A percentile compares a stretch with the other conserved stretches of the same genome.
These are phyloP conservation scores for Panagrolaimus sp. DNA, from an alignment of 1,140 invertebrate species.

Conservation along the genomic window DNA sequence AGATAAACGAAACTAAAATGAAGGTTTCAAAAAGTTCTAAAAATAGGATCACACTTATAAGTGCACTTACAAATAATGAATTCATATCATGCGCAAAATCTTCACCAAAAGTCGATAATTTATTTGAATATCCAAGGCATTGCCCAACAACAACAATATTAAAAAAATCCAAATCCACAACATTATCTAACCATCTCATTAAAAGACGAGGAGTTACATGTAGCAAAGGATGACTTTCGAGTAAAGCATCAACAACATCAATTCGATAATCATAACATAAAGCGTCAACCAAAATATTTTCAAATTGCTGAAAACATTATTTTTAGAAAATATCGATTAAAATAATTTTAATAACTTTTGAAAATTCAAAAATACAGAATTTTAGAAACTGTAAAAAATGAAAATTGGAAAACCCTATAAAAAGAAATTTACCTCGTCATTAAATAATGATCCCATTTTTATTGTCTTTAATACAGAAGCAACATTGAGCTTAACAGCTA, in stretches of 20 bases:
- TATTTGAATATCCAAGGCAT: slow-evolving; percentile 41
- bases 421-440: neutral
- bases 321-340: neutral
- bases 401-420: too few relatives aligned
- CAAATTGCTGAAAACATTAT: slow-evolving; percentile 9
- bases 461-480: slow-evolving; percentile 22
- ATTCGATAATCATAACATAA: neutral
- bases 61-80: slow-evolving; percentile 28
- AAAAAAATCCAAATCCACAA: slow-evolving; percentile 48
- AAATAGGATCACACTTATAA: neutral
- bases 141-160: slow-evolving; percentile 48
- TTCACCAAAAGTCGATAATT: slow-evolving; percentile 27
- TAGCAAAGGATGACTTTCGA: slow-evolving; percentile 19
- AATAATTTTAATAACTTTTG: neutral
- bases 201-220: slow-evolving; percentile 27
- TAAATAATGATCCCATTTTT: neutral
- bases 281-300: neutral
- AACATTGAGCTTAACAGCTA: slow-evolving; percentile 38
- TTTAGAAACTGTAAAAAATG: too few relatives aligned
- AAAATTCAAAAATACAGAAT: too few relatives aligned
- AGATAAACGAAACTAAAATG: slow-evolving; percentile 19
- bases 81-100: slow-evolving; percentile 40
- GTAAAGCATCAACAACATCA: slow-evolving; percentile 16
- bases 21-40: neutral
- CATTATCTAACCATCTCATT: slow-evolving; percentile 26